Evolutionary conservation across 2,113 vertebrate species (phyloP).

Genomic region (Etheostoma spectabile): DNA sequence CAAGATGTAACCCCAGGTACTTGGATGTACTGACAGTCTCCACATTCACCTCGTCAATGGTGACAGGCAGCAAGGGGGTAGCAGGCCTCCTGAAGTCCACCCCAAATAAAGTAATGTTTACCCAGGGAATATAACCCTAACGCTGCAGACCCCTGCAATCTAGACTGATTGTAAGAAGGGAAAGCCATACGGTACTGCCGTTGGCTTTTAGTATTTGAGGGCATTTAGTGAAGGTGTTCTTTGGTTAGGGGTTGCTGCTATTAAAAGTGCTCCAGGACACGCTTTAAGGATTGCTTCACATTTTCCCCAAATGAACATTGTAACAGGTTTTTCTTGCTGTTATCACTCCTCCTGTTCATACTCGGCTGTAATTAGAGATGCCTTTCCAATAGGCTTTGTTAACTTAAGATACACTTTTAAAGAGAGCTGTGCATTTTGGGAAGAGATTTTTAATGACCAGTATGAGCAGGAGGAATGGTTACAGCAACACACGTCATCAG

Average conservation of each 20-base stretch:
- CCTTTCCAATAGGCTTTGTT: background rate
- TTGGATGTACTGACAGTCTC: too few relatives aligned
- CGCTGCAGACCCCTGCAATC: background rate
- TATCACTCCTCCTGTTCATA: background rate
- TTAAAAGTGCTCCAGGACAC: background rate
- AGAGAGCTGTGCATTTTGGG: background rate
- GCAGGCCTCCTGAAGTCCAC: too few relatives aligned
- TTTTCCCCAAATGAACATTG: background rate
- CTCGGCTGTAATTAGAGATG: too few relatives aligned
- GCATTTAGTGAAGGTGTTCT: background rate
- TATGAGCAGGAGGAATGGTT: background rate
- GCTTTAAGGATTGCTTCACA: background rate
- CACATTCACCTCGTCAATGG: too few relatives aligned
- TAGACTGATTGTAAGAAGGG: background rate
- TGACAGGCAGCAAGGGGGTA: too few relatives aligned
- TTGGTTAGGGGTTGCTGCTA: background rate
- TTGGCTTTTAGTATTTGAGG: background rate
- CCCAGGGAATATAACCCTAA: background rate
- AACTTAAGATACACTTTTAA: background rate
- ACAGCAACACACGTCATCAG: background rate
- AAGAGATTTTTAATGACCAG: background rate
- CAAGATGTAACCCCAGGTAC: too few relatives aligned
- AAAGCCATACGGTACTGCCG: background rate
- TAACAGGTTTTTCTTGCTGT: background rate
- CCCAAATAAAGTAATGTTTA: background rate